A percentile compares a stretch with the other conserved stretches of the same genome.
These are phyloP conservation scores for Apodemia hepburni DNA, from an alignment of 2,888 invertebrate genomes.

Conservation along the genomic window DNA sequence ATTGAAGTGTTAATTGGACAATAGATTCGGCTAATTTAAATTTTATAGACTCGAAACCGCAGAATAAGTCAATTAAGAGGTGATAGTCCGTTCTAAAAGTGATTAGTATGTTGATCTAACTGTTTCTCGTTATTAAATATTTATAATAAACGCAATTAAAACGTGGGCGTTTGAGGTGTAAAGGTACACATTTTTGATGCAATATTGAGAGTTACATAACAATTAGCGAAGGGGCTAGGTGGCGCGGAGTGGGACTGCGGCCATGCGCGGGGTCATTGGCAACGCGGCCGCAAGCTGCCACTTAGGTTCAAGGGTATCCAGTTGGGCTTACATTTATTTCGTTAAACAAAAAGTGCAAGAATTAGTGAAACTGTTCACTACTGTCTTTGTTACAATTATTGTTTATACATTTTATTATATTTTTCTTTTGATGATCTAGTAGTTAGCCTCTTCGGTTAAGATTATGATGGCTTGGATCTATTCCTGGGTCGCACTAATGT, in stretches of 20 bases:
- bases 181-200: slow-evolving; percentile 28
- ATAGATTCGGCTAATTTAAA: neutral
- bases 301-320: slow-evolving; percentile 78
- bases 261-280: slow-evolving; percentile 82
- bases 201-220: slow-evolving; percentile 71
- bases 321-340: slow-evolving; percentile 60
- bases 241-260: slow-evolving; percentile 58
- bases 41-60: neutral
- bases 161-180: neutral
- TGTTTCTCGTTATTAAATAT: neutral
- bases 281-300: slow-evolving; percentile 79
- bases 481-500: neutral
- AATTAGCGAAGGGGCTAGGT: slow-evolving; percentile 57
- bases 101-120: neutral
- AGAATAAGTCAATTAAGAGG: neutral
- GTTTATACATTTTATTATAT: neutral
- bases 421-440: neutral
- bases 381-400: neutral
- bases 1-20: slow-evolving; percentile 7
- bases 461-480: too few relatives aligned
- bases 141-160: slow-evolving; percentile 5
- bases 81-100: neutral
- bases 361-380: neutral
- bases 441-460: too few relatives aligned
- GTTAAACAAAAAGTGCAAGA: slow-evolving; percentile 7